A percentile compares a stretch with the other conserved stretches of the same genome.
Evolutionary conservation across 92 coral and sea anemone species (phyloP).

Genomic region (Porites divaricata): DNA sequence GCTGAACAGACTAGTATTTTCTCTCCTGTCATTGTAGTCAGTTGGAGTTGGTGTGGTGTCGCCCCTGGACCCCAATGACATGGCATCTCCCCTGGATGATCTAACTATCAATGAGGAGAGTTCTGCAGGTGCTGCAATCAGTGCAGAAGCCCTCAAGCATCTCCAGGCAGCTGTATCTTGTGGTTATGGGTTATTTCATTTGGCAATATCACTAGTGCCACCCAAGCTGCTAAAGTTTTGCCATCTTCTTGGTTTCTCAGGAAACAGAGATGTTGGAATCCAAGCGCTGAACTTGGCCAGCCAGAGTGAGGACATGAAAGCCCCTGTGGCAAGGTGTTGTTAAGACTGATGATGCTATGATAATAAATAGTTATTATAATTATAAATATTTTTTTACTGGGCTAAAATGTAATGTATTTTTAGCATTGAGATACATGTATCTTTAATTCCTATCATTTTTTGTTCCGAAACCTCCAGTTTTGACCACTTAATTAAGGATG

Average conservation of each 20-base stretch:
- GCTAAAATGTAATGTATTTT: too few relatives aligned
- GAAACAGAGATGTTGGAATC: slow-evolving; percentile 91
- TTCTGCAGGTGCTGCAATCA: slow-evolving; percentile 21
- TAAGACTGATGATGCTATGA: neutral
- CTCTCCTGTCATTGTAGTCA: slow-evolving; percentile 14
- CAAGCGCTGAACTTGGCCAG: slow-evolving; percentile 91
- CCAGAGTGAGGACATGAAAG: slow-evolving; percentile 97
- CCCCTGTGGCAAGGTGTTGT: slow-evolving; percentile 92
- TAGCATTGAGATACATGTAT: too few relatives aligned
- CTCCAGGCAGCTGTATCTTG: slow-evolving; percentile 96
- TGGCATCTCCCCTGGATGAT: slow-evolving; percentile 63
- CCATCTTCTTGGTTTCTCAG: slow-evolving; percentile 92
- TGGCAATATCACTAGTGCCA: slow-evolving; percentile 93
- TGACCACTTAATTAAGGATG: too few relatives aligned
- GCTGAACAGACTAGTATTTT: neutral
- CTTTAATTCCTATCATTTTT: too few relatives aligned
- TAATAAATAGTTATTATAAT: neutral
- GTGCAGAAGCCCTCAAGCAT: slow-evolving; percentile 74
- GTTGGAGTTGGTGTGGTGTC: slow-evolving; percentile 39
- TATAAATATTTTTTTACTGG: neutral
- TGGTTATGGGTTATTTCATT: slow-evolving; percentile 96
- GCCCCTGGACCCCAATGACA: slow-evolving; percentile 45
- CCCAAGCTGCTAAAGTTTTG: slow-evolving; percentile 90
- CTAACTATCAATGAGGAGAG: slow-evolving; percentile 44
- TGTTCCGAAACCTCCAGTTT: too few relatives aligned